Base-by-base conservation (phyloP, 2,888 invertebrate genomes). In the Dusona sp. region DNA sequence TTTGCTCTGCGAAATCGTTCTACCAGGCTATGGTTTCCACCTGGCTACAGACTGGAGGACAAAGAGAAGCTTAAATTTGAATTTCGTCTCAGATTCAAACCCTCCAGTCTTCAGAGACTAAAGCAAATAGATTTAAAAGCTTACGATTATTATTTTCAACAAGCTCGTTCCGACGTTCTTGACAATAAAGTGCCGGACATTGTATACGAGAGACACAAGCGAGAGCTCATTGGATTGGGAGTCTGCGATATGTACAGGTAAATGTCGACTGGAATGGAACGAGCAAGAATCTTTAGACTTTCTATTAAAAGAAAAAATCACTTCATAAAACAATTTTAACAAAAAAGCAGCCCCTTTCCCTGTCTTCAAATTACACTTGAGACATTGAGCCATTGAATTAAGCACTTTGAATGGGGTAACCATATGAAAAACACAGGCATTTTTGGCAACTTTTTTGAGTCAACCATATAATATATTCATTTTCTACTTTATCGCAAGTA, bases 111-210 rank as follows among this genome's bases (percentile, higher is more conserved):
- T 65, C 94, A 95, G 16, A 95, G 96, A 89, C 94, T 97, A 73
- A 96, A 96, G 90, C 95, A 96, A 83, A 94, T 97, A 74, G 98
- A 98, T 94, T 94, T 95, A 72, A 96, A 96, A 79, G 97, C 98
- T 0, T 98, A 97, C 92, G 96, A 98, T 91, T 98, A 98, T 94
- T 97, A 97, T 92, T 98, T 97, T 92, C 96, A 97, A 94, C 98
- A 98, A 96, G 97, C 97, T 67, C 95, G 98, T 45, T 95, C 96
- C 92, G 98, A 98, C 95, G 97, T 98, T 68, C 95, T 98, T 84
- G 96, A 97, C 80, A 97, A 97, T 92, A 96, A 96, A 92, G 97
- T 98, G 88, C 96, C 97, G 9, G 98, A 98, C 92, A 96, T 98
- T 85, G 95, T 96, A 85, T 97, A 97, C 94, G 97, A 97, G 78